Evolutionary conservation across 1,140 invertebrate species (phyloP).

Genomic region (Drosophila grimshawi): DNA sequence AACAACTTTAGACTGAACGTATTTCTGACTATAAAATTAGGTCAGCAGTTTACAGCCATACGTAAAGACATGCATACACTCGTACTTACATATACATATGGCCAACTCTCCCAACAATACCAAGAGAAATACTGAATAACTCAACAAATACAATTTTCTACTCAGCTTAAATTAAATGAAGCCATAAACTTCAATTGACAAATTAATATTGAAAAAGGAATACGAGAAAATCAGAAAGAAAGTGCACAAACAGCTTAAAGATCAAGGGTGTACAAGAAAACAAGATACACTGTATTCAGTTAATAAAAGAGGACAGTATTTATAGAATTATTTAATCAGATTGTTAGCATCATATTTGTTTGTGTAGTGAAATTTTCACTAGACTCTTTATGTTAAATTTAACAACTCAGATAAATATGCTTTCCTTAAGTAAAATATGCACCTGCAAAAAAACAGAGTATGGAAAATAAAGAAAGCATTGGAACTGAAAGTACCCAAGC

Average conservation of each 20-base stretch:
- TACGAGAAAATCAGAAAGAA: neutral
- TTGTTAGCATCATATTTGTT: too few relatives aligned
- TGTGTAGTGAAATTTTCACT: too few relatives aligned
- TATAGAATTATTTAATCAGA: too few relatives aligned
- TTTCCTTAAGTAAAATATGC: neutral
- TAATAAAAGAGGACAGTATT: neutral
- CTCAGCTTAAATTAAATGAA: neutral
- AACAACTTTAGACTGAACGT: slow-evolving; percentile 56
- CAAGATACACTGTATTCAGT: neutral
- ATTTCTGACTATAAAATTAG: slow-evolving; percentile 41
- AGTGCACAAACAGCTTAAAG: neutral
- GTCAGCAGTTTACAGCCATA: slow-evolving; percentile 34
- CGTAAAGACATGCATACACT: neutral
- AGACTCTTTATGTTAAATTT: too few relatives aligned
- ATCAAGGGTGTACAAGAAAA: neutral
- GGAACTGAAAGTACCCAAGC: slow-evolving; percentile 6
- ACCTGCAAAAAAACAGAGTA: neutral
- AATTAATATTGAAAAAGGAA: slow-evolving; percentile 18
- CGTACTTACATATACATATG: neutral
- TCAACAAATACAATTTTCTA: neutral
- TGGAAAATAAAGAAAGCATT: slow-evolving; percentile 3
- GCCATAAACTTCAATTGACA: slow-evolving; percentile 2
- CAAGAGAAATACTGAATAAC: neutral
- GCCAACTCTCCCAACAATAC: neutral
- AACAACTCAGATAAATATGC: too few relatives aligned